These are phyloP conservation scores for Hermaeophaga mercurialis DNA, from an alignment of 2,888 invertebrate species.

Conservation along the genomic window DNA sequence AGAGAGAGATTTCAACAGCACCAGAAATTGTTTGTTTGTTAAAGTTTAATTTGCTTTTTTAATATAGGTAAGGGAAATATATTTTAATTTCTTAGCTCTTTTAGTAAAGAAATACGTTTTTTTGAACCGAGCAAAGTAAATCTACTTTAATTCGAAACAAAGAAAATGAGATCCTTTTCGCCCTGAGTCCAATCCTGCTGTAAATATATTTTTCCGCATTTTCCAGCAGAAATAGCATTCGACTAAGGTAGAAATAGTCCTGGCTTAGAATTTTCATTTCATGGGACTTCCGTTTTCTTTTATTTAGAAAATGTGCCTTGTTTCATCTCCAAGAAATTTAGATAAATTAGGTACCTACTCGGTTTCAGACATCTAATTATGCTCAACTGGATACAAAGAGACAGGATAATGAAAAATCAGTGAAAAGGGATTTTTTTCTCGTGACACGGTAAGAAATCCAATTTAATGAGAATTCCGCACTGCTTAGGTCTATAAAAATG, in stretches of 20 bases:
- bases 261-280: conserved; percentile 21
- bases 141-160: conserved; percentile 5
- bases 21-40: too few species aligned
- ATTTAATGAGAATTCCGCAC: too few species aligned
- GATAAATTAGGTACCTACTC: conserved; percentile 21
- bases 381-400: conserved; percentile 13
- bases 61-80: too few species aligned
- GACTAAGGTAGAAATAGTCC: conserved; percentile 11
- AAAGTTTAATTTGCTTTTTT: too few species aligned
- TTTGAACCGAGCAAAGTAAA: background rate
- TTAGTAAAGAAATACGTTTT: too few species aligned
- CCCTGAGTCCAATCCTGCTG: conserved; percentile 4
- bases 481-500: too few species aligned
- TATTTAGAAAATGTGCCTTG: conserved; percentile 21
- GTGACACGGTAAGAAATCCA: too few species aligned
- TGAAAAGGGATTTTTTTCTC: conserved; percentile 3
- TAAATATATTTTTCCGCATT: conserved; percentile 8
- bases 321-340: conserved; percentile 17
- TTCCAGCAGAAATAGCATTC: conserved; percentile 4
- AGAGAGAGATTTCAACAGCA: too few species aligned
- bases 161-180: conserved; percentile 1
- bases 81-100: too few species aligned
- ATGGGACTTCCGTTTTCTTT: conserved; percentile 10
- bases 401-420: conserved; percentile 23
- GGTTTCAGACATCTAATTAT: conserved; percentile 20